phyloP scores from a whole-genome alignment of 2,113 vertebrate genomes.

The Atlantisia rogersi region DNA sequence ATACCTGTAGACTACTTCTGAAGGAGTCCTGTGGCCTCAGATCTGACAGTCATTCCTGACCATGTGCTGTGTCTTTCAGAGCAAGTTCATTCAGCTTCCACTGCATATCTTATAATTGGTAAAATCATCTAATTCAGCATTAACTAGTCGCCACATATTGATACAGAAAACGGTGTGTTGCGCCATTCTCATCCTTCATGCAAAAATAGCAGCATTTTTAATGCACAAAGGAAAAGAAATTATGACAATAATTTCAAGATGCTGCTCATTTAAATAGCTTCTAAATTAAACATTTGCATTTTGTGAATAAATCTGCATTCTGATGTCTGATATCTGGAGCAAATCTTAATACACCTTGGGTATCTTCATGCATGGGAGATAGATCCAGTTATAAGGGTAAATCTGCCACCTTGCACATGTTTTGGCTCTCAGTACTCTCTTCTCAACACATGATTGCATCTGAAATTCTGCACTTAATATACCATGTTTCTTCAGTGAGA shows the following conservation, averaged over 20 bases:
- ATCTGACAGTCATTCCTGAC: neutral
- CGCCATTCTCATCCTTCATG: neutral
- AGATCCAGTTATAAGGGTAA: neutral
- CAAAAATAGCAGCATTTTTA: neutral
- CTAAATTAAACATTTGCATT: conserved; percentile 11
- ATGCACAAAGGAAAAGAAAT: neutral
- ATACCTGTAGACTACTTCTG: neutral
- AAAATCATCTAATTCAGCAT: neutral
- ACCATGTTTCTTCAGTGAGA: neutral
- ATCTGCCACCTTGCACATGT: neutral
- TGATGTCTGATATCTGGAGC: neutral
- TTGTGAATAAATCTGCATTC: conserved; percentile 31
- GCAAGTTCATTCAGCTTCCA: neutral
- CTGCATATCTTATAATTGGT: neutral
- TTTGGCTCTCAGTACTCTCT: neutral
- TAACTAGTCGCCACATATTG: neutral
- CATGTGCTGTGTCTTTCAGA: neutral
- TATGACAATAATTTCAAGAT: conserved; percentile 10
- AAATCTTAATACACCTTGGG: neutral
- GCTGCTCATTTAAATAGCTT: conserved; percentile 5
- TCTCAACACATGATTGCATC: neutral
- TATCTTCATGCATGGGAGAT: neutral
- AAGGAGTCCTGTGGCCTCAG: neutral
- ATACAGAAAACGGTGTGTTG: neutral
- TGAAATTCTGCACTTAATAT: neutral